Conservation (phyloP, 2,797 vertebrate genomes). For the Enteromius argenteus region DNA sequence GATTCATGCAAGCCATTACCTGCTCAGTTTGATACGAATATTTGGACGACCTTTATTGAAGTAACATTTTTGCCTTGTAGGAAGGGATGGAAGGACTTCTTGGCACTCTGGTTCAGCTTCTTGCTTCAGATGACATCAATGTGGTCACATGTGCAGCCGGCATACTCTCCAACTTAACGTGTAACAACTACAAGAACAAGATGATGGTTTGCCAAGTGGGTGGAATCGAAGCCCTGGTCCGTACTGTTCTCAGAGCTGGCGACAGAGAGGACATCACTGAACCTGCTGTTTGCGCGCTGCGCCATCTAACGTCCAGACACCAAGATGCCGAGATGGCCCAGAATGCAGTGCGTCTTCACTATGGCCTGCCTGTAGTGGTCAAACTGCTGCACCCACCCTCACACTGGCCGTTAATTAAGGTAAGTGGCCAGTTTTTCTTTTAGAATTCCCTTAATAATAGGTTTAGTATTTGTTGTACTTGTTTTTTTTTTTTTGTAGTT, state of each 20-base stretch:
- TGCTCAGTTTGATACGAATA: background rate
- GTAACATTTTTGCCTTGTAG: conserved; percentile 75
- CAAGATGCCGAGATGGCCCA: conserved; percentile 99
- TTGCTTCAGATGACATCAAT: conserved; percentile 98
- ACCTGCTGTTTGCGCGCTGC: conserved; percentile 95
- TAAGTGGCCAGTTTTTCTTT: conserved; percentile 55
- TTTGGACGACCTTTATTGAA: background rate
- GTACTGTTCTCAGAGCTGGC: conserved; percentile 94
- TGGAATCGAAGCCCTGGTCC: conserved; percentile 96
- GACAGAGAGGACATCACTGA: conserved; percentile 99
- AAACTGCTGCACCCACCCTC: conserved; percentile 97
- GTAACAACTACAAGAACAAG: conserved; percentile 99
- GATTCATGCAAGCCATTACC: conserved; percentile 9
- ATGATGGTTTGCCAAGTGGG: conserved; percentile 98
- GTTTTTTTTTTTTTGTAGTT: no score
- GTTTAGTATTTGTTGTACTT: no score
- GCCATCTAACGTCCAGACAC: conserved; percentile 96
- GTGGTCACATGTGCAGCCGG: conserved; percentile 98
- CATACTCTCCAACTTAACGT: conserved; percentile 98
- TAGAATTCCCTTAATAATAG: no score
- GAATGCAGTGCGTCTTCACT: conserved; percentile 96
- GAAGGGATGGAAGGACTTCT: conserved; percentile 99
- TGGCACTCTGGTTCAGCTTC: conserved; percentile 94
- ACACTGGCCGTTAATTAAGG: conserved; percentile 99
- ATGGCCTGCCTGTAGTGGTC: conserved; percentile 96